Evolutionary conservation across 2,113 vertebrate species (phyloP).

Genomic region (Sphyrna mokarran): DNA sequence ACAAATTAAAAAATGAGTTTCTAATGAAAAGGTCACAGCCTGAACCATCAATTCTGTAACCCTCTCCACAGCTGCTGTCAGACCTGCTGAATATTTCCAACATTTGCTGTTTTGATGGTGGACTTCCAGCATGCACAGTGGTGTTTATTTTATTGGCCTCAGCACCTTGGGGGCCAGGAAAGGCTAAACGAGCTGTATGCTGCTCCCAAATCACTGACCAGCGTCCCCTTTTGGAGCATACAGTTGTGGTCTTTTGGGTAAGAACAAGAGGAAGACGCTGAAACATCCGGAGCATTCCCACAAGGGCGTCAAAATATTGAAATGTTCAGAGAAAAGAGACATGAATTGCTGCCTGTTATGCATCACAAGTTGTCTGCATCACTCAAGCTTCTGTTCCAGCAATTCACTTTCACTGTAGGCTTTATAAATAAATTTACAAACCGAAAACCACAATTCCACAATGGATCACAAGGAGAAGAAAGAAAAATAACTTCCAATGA

Average conservation of each 20-base stretch:
- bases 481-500: neutral
- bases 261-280: neutral
- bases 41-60: neutral
- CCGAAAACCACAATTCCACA: neutral
- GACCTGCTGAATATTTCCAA: neutral
- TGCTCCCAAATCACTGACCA: neutral
- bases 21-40: neutral
- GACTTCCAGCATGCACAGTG: no score
- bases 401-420: neutral
- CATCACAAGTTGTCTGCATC: neutral
- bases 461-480: neutral
- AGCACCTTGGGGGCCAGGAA: neutral
- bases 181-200: neutral
- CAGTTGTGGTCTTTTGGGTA: neutral
- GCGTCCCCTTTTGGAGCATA: neutral
- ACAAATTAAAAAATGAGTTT: neutral
- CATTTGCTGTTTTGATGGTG: no score
- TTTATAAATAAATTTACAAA: neutral
- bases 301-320: neutral
- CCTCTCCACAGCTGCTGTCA: neutral
- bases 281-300: neutral
- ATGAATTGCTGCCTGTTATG: neutral
- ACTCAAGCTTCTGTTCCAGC: neutral
- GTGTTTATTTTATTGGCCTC: neutral
- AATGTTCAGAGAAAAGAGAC: neutral